phyloP scores from a whole-genome alignment of 2,113 vertebrate genomes.

The Stegastes partitus region DNA sequence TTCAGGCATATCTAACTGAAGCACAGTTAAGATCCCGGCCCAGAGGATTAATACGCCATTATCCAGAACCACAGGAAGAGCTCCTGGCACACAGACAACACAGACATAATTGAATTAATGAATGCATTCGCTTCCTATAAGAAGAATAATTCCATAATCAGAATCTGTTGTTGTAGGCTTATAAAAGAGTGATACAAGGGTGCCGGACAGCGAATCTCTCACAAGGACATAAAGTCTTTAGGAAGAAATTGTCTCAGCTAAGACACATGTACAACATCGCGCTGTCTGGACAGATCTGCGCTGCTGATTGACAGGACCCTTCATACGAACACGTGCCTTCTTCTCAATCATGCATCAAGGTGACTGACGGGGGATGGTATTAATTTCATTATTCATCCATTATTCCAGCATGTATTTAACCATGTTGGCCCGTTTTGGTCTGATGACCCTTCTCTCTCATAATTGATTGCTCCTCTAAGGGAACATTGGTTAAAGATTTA shows the following conservation, averaged over 20 bases:
- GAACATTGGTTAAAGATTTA: slow-evolving; percentile 59
- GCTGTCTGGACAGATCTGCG: background rate
- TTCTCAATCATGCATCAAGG: slow-evolving; percentile 74
- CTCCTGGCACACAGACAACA: slow-evolving; percentile 24
- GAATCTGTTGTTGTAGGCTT: slow-evolving; percentile 67
- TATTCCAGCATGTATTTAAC: slow-evolving; percentile 64
- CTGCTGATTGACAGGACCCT: slow-evolving; percentile 61
- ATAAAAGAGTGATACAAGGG: slow-evolving; percentile 36
- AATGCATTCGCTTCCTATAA: slow-evolving; percentile 50
- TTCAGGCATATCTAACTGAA: slow-evolving; percentile 46
- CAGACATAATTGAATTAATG: slow-evolving; percentile 70
- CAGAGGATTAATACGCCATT: slow-evolving; percentile 67
- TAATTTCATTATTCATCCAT: slow-evolving; percentile 71
- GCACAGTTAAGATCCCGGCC: slow-evolving; percentile 84
- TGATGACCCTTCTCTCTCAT: slow-evolving; percentile 39
- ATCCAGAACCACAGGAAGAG: slow-evolving; percentile 49
- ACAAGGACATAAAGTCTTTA: slow-evolving; percentile 61
- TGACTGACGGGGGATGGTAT: slow-evolving; percentile 63
- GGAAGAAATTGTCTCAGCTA: background rate
- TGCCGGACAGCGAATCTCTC: slow-evolving; percentile 28
- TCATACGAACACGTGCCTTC: slow-evolving; percentile 15
- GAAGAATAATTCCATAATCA: slow-evolving; percentile 65
- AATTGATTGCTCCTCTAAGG: slow-evolving; percentile 57
- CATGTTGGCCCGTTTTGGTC: slow-evolving; percentile 53
- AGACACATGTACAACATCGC: background rate